Evolutionary conservation across 2,888 invertebrate genomes (phyloP), one percentile per base, ranked within the genome.

Genomic region (Pycnomerus fuliginosus): DNA sequence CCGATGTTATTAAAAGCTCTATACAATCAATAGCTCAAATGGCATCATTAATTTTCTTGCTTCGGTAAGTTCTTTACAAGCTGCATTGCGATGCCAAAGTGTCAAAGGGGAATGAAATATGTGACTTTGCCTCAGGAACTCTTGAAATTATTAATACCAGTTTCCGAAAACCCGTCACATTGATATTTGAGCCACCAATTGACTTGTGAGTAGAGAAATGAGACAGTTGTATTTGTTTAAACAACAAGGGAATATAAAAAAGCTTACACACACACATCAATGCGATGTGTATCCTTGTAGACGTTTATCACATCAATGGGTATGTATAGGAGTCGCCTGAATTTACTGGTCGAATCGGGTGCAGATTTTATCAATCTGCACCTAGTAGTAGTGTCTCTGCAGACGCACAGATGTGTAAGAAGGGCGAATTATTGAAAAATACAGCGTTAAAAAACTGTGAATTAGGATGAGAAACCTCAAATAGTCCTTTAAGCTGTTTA

Each of bases 11-110:
- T 61, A 61, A 61, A 61, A 61, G 61, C 61, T 57, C 58, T 56
- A 56, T 58, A 60, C 61, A 61, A 61, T 61, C 61, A 61, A 61
- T 61, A 60, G 60, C 61, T 60, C 61, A 58, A 61, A 61, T 60
- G 57, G 61, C 60, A 53, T 61, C 61, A 61, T 61, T 61, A 60
- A 61, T 61, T 61, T 61, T 56, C 61, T 58, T 58, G 58, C 44
- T 50, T 57, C 54, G 58, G 52, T 57, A 53, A 56, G 55, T 58
- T 59, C 59, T 59, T 59, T 59, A 53, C 55, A 40, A 44, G 48
- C 53, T 46, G 49, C 52, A 55, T 52, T 49, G 55, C 51, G 48
- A 55, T 52, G 55, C 53, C 50, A 52, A 46, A 48, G 50, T 55
- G 56, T 55, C 56, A 52, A 37, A 39, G 41, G 34, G 45, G 44